A percentile compares a stretch with the other conserved stretches of the same genome.
phyloP scores from a whole-genome alignment of 2,888 invertebrate genomes.

The Epirrhoe tristata region DNA sequence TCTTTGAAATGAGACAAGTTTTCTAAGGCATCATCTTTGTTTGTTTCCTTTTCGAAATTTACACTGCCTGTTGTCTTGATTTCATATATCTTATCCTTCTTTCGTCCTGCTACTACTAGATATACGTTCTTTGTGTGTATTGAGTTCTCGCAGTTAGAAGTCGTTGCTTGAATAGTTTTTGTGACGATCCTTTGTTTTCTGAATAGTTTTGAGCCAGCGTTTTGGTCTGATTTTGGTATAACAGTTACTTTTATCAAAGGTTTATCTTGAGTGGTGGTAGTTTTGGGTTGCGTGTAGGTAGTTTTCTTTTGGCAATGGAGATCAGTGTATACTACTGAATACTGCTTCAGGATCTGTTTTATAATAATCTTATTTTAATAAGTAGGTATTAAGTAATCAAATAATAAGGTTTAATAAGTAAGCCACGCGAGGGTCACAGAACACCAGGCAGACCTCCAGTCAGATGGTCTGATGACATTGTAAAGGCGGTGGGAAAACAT shows the following conservation, averaged over 20 bases:
- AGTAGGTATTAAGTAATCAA: too few species aligned
- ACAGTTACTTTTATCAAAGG: conserved; percentile 68
- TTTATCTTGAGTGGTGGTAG: conserved; percentile 41
- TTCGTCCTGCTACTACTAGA: conserved; percentile 56
- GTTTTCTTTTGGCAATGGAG: conserved; percentile 32
- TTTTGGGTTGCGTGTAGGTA: conserved; percentile 18
- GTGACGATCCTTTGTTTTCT: conserved; percentile 47
- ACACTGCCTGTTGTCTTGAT: conserved; percentile 66
- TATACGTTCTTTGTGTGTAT: conserved; percentile 58
- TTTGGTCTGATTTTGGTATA: conserved; percentile 56
- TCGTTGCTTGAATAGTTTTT: conserved; percentile 53
- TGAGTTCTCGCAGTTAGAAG: conserved; percentile 62
- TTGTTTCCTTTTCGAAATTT: conserved; percentile 48
- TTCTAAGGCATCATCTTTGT: conserved; percentile 53
- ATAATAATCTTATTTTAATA: background rate
- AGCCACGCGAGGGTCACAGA: too few species aligned
- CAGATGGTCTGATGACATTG: too few species aligned
- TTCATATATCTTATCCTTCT: conserved; percentile 61
- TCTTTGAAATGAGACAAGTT: conserved; percentile 49
- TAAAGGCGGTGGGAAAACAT: too few species aligned
- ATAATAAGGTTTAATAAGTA: too few species aligned
- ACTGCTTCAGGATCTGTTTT: conserved; percentile 53
- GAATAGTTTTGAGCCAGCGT: conserved; percentile 39
- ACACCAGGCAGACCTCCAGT: too few species aligned
- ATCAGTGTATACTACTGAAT: conserved; percentile 48